Base-by-base conservation (phyloP, 2,113 vertebrate genomes). In the Ramphastos sulfuratus region DNA sequence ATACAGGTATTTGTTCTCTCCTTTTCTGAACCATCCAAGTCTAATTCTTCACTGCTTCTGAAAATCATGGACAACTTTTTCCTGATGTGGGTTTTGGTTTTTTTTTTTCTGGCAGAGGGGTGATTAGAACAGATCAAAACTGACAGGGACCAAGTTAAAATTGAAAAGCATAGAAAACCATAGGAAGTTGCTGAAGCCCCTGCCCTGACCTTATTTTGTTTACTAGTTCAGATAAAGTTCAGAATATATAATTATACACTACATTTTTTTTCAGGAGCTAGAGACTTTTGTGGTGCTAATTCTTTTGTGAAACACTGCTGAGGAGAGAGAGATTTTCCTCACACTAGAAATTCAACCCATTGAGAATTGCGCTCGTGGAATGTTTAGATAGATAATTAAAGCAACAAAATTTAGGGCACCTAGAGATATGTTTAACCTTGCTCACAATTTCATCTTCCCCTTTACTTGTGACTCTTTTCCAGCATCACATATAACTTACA, bases 341-440 rank as follows among this genome's bases (percentile, higher is more conserved):
- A 50, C 35, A 44, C 83, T 83, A 75, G 80, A 95, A 89, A 84
- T 71, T 90, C 69, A 83, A 37, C 33, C 65, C 33, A 39, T 15
- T 48, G 83, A 93, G 81, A 72, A 24, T 54, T 69, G 50, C 5
- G 4, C 35, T 89, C 28, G 50, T 82, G 3, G 2, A 86, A 76
- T 50, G n/a, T 76, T 94, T 84, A 79, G 54, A 65, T 4, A 84
- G 93, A 86, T 93, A 96, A 95, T 92, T 95, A 94, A 90, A 87
- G 80, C 20, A 64, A 65, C 14, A 82, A 73, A 92, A 96, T 89
- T 84, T 86, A 76, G 92, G 81, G 31, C 88, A 93, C 20, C 9
- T 30, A n/a, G 73, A 92, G 79, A 48, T 46, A 20, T 50, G 28
- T 63, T 86, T 84, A 90, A 83, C 93, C 80, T 96, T 82, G 86